Percentiles rank a stretch among this genome's conserved stretches.
phyloP scores from a whole-genome alignment of 2,888 invertebrate genomes.

The Oligia strigilis region DNA sequence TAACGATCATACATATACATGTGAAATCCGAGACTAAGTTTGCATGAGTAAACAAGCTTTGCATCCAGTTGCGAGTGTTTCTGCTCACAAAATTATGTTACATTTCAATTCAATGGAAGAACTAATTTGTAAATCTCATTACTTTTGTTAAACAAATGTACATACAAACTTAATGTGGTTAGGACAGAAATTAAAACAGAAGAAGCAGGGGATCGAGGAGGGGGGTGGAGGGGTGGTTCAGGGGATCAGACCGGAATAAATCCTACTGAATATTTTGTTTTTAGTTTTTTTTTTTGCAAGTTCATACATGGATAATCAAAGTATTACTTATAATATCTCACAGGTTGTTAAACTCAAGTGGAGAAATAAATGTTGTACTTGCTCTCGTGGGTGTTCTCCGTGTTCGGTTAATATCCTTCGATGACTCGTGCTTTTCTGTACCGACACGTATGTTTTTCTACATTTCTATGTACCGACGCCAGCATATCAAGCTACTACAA shows the following conservation, averaged over 20 bases:
- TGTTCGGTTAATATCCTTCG: slow-evolving; percentile 24
- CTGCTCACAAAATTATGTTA: background rate
- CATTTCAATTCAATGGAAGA: background rate
- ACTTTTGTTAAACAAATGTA: background rate
- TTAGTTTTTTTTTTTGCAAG: no score
- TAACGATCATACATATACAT: no score
- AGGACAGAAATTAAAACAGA: no score
- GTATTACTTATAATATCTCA: background rate
- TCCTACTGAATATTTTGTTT: background rate
- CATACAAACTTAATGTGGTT: no score
- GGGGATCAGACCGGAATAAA: no score
- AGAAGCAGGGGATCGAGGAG: no score
- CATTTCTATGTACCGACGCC: no score
- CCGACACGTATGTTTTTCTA: background rate
- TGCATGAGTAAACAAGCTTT: slow-evolving; percentile 3
- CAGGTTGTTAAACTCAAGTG: slow-evolving; percentile 12
- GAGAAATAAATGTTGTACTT: background rate
- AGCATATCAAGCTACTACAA: no score
- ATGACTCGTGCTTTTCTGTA: slow-evolving; percentile 23
- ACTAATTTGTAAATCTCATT: background rate
- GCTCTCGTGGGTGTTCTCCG: background rate
- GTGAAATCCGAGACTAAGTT: slow-evolving; percentile 16
- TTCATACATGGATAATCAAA: background rate
- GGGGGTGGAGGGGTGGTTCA: no score
- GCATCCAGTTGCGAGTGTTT: background rate